phyloP scores from a whole-genome alignment of 2,797 vertebrate genomes.

The Chiroxiphia lanceolata region DNA sequence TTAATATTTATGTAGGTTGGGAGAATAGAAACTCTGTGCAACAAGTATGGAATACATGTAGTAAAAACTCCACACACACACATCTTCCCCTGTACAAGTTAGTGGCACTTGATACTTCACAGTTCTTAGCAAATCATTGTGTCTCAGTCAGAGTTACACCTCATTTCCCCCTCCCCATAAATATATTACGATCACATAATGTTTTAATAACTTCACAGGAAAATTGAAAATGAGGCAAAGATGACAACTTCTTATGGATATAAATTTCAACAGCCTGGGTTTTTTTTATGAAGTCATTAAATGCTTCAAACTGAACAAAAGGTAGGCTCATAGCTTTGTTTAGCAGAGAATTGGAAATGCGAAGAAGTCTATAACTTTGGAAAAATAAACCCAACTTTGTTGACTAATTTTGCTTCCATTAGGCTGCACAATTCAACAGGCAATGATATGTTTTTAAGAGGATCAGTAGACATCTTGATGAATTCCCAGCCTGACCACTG shows the following conservation, averaged over 20 bases:
- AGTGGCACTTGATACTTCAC: neutral
- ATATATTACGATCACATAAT: constrained; percentile 56
- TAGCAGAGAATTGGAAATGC: constrained; percentile 28
- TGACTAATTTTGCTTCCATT: constrained; percentile 44
- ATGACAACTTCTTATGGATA: constrained; percentile 48
- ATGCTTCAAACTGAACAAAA: constrained; percentile 49
- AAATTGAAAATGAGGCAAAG: constrained; percentile 68
- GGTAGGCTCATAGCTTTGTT: constrained; percentile 19
- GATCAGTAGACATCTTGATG: constrained; percentile 36
- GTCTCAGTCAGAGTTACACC: constrained; percentile 44
- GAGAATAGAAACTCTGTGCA: neutral
- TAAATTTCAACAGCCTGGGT: constrained; percentile 35
- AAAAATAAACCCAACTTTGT: constrained; percentile 52
- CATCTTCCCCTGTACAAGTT: neutral
- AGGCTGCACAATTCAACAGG: constrained; percentile 30
- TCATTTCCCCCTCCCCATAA: constrained; percentile 61
- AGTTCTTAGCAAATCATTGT: constrained; percentile 20
- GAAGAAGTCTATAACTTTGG: constrained; percentile 13
- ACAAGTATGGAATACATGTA: constrained; percentile 18
- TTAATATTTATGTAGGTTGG: constrained; percentile 36
- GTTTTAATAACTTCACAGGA: constrained; percentile 59
- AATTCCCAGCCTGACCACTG: constrained; percentile 46
- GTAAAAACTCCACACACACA: neutral
- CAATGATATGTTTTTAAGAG: constrained; percentile 38
- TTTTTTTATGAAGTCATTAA: constrained; percentile 51